These are phyloP conservation scores for Thalassoma bifasciatum DNA, from an alignment of 2,113 vertebrate species.

Conservation along the genomic window DNA sequence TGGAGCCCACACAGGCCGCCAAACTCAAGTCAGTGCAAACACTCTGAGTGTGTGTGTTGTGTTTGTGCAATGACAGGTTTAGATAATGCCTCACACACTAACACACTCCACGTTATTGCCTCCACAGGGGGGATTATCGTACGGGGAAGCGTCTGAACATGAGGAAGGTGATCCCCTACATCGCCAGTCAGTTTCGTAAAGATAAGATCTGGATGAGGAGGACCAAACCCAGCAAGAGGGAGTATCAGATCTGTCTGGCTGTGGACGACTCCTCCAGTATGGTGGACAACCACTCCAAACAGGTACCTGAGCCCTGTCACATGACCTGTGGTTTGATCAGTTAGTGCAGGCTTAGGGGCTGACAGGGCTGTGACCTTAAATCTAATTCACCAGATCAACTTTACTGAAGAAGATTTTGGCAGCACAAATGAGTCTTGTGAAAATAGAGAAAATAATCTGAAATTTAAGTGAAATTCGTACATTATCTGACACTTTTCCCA, in stretches of 20 bases:
- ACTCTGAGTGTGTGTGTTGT: background rate
- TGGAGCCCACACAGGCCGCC: slow-evolving; percentile 95
- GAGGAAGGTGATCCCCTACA: slow-evolving; percentile 98
- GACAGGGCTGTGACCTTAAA: too few relatives aligned
- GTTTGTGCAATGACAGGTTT: background rate
- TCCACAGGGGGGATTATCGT: slow-evolving; percentile 92
- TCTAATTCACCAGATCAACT: too few relatives aligned
- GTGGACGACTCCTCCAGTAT: slow-evolving; percentile 98
- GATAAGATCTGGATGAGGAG: slow-evolving; percentile 99
- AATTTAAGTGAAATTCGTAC: too few relatives aligned
- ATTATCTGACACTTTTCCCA: too few relatives aligned
- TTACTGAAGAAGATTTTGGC: too few relatives aligned
- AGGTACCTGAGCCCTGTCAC: slow-evolving; percentile 79
- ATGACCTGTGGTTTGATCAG: background rate
- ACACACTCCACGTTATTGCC: background rate
- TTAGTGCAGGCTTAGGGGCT: too few relatives aligned
- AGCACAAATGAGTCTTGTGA: too few relatives aligned
- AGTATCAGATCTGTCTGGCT: slow-evolving; percentile 97
- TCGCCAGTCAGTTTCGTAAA: slow-evolving; percentile 98
- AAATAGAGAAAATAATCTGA: too few relatives aligned
- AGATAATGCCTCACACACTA: background rate
- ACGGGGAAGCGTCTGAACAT: slow-evolving; percentile 98
- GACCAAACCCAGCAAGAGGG: slow-evolving; percentile 96
- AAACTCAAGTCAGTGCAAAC: slow-evolving; percentile 88
- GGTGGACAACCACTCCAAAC: slow-evolving; percentile 98